Base-by-base conservation (phyloP, 2,113 vertebrate species). In the Neolamprologus caudopunctatus region DNA sequence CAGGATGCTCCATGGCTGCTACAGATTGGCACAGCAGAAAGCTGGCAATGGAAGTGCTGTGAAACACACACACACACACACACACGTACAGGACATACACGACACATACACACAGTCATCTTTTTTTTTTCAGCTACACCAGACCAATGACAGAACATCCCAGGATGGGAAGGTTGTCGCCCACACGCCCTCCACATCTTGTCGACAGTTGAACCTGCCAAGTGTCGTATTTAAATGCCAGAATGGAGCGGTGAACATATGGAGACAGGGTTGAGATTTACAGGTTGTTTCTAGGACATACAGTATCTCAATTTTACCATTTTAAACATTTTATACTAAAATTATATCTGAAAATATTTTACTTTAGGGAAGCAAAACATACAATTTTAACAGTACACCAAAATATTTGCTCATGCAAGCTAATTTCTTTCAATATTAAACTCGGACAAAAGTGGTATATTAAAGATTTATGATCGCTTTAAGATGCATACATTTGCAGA, bases 11-110 rank as follows among this genome's bases (percentile, higher is more conserved):
- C 84, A 37, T 85, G 90, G 95, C 85, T 84, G 92, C 85, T 92
- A 95, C 93, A 95, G 93, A 95, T 94, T 94, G 93, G 90, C 92
- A 88, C 94, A 92, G 93, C 40, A 35, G 92, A 92, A 93, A 92
- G 80, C 92, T 95, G 94, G 95, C 94, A 88, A 17, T 24, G 13
- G 24, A 81, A 88, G 31, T 33, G 24, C 79, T 81, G 33, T 1
- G 10, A 78, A 80, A 87, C 75, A 50, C 86, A 79, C 81, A 87
- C 66, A 61, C 81, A 87, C 66, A 61, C 3, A 86, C 55, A 35
- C 26, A 53, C 68, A 80, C 2, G 3, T 2, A 83, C 33, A 73
- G 33, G 53, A 66, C 54, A 85, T 47, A 83, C 84, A 75, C 55
- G 17, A 58, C 61, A 84, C 37, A 81, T 68, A 71, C 53, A 79